Evolutionary conservation across 2,113 vertebrate species (phyloP).

Genomic region (Myrmecophaga tridactyla): DNA sequence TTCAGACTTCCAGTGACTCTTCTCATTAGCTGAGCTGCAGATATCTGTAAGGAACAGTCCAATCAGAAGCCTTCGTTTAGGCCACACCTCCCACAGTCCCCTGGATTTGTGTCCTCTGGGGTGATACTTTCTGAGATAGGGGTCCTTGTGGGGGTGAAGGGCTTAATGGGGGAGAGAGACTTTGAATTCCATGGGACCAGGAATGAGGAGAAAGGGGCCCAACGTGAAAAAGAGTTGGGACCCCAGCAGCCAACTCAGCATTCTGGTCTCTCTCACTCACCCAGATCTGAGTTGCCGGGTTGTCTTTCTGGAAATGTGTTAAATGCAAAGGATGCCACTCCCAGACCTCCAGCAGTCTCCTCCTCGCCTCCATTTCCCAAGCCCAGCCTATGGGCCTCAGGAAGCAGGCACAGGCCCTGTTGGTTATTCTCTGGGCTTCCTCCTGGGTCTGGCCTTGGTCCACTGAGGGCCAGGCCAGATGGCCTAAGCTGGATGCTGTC

Average conservation of each 20-base stretch:
- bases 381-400: not conserved
- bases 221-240: not conserved
- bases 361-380: not conserved
- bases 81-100: too few species aligned
- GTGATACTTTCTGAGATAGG: not conserved
- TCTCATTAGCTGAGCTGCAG: not conserved
- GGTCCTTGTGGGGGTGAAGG: too few species aligned
- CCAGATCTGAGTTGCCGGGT: not conserved
- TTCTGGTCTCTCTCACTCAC: not conserved
- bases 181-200: not conserved
- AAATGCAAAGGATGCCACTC: not conserved
- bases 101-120: too few species aligned
- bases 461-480: not conserved
- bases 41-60: not conserved
- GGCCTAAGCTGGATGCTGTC: not conserved
- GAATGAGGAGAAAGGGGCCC: not conserved
- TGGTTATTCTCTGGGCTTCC: not conserved
- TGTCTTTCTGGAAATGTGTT: not conserved
- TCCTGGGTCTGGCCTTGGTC: not conserved
- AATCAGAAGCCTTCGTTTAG: not conserved
- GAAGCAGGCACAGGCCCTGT: not conserved
- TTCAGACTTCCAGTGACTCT: not conserved
- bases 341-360: not conserved
- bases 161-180: not conserved
- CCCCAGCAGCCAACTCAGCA: not conserved